Conservation (phyloP, 2,888 invertebrate species). For the Sussaba pulchella region DNA sequence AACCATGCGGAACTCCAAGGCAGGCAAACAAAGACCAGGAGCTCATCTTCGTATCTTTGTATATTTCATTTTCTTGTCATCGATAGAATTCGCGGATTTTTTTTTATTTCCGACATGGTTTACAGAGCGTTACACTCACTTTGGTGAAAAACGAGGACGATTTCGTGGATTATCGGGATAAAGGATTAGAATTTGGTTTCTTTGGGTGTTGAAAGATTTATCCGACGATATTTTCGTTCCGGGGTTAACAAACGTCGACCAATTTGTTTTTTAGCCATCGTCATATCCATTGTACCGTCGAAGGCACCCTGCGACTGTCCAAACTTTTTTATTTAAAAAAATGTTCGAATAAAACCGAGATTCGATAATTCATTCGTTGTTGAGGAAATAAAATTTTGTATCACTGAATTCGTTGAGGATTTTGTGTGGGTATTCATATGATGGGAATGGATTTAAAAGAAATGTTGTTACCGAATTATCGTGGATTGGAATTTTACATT, state of each 20-base stretch:
- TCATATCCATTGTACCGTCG: slow-evolving; percentile 72
- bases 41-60: slow-evolving; percentile 1
- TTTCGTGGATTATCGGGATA: slow-evolving; percentile 48
- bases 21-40: slow-evolving; percentile 55
- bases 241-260: slow-evolving; percentile 51
- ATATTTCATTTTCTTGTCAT: too few species aligned
- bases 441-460: too few species aligned
- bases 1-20: slow-evolving; percentile 71
- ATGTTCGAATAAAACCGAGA: slow-evolving; percentile 11
- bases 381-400: too few species aligned
- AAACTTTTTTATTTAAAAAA: slow-evolving; percentile 59
- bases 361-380: neutral
- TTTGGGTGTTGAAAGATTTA: slow-evolving; percentile 50
- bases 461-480: too few species aligned
- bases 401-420: too few species aligned
- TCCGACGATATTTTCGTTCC: slow-evolving; percentile 45
- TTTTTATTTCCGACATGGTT: slow-evolving; percentile 71
- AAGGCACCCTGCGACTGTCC: slow-evolving; percentile 71
- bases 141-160: slow-evolving; percentile 40
- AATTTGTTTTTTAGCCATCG: slow-evolving; percentile 70
- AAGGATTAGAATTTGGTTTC: slow-evolving; percentile 62
- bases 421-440: too few species aligned
- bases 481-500: too few species aligned
- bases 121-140: slow-evolving; percentile 72
- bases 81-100: slow-evolving; percentile 14